Conservation (phyloP, 2,888 invertebrate genomes). For the Dilophus febrilis region DNA sequence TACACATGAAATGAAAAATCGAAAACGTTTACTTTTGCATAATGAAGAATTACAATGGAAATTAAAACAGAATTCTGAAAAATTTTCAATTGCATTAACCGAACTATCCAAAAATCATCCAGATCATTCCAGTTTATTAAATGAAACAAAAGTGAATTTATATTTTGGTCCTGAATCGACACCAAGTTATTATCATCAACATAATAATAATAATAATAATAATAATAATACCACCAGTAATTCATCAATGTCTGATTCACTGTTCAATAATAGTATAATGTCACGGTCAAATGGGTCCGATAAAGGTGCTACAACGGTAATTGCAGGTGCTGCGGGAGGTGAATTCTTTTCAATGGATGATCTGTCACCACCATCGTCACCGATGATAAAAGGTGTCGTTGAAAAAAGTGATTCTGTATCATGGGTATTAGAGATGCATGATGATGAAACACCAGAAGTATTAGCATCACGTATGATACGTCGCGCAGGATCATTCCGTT, state of each 20-base stretch:
- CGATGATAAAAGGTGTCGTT: constrained; percentile 65
- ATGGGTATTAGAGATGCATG: constrained; percentile 66
- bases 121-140: constrained; percentile 10
- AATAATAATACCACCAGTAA: constrained; percentile 11
- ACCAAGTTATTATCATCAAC: not conserved
- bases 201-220: constrained; percentile 1
- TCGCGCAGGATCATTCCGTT: constrained; percentile 45
- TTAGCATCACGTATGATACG: constrained; percentile 52
- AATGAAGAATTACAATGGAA: constrained; percentile 84
- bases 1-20: constrained; percentile 60
- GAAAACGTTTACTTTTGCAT: constrained; percentile 57
- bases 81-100: constrained; percentile 28
- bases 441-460: constrained; percentile 51
- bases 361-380: constrained; percentile 45
- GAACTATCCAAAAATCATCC: constrained; percentile 20
- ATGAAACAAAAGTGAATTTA: not conserved
- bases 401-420: constrained; percentile 76
- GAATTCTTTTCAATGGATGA: constrained; percentile 21
- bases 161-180: constrained; percentile 1
- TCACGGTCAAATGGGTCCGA: constrained; percentile 12
- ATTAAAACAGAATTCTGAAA: constrained; percentile 65
- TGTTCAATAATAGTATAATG: constrained; percentile 14
- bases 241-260: constrained; percentile 12
- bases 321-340: not conserved
- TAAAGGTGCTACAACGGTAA: constrained; percentile 9